Conservation (phyloP, 2,113 vertebrate species). For the Dasyprocta punctata region DNA sequence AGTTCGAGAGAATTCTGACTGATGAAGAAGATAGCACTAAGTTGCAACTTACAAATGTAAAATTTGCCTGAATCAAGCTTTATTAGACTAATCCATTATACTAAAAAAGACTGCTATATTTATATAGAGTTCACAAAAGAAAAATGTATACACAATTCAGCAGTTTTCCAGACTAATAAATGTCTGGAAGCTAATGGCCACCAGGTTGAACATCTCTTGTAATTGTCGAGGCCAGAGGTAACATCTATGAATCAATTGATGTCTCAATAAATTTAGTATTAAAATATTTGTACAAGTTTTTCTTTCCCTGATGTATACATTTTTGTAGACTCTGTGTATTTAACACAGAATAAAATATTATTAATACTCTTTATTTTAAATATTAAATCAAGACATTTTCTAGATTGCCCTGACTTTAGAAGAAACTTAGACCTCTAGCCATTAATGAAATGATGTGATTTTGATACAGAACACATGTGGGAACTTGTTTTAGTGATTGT, state of each 20-base stretch:
- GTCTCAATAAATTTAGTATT: neutral
- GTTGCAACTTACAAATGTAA: neutral
- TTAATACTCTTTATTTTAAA: neutral
- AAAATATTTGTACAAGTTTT: neutral
- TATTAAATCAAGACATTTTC: conserved; percentile 4
- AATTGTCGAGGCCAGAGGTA: neutral
- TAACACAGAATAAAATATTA: neutral
- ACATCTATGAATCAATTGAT: neutral
- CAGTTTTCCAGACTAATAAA: neutral
- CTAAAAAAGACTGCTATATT: neutral
- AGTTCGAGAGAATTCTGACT: neutral
- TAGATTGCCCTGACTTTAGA: neutral
- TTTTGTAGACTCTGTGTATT: neutral
- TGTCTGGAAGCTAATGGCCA: neutral
- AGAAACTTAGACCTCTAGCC: neutral
- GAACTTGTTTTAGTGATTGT: neutral
- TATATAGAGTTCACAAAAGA: neutral
- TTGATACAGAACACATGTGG: neutral
- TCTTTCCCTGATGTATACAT: neutral
- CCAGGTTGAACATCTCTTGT: neutral
- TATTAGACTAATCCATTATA: neutral
- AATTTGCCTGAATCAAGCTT: neutral
- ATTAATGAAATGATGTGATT: neutral
- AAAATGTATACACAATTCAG: neutral
- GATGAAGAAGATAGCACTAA: neutral